phyloP scores from a whole-genome alignment of 2,888 invertebrate species.

The Tortrix viridana region DNA sequence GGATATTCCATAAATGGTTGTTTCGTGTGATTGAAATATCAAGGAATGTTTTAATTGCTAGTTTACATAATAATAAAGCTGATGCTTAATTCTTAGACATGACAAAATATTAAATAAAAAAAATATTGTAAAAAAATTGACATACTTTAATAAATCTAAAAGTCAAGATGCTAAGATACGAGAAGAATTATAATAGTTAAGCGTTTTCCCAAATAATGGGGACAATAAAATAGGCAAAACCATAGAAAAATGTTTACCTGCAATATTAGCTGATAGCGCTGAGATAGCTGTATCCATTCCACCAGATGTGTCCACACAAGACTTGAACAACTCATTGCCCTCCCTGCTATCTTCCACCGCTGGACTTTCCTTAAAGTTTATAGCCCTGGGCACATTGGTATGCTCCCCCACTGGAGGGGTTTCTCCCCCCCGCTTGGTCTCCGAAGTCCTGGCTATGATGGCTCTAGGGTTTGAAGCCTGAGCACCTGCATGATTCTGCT shows the following conservation, averaged over 20 bases:
- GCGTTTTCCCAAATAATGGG: no score
- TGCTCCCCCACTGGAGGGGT: slow-evolving; percentile 67
- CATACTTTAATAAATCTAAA: no score
- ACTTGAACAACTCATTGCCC: slow-evolving; percentile 70
- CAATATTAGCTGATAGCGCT: slow-evolving; percentile 60
- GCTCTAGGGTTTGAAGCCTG: neutral
- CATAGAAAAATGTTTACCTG: slow-evolving; percentile 21
- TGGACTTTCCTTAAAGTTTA: slow-evolving; percentile 77
- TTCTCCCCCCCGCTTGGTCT: slow-evolving; percentile 54
- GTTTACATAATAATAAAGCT: no score
- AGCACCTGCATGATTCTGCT: slow-evolving; percentile 52
- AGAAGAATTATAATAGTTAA: no score
- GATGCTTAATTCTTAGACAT: no score
- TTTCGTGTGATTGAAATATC: no score
- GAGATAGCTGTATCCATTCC: slow-evolving; percentile 63
- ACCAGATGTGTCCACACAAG: slow-evolving; percentile 64
- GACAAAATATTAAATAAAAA: no score
- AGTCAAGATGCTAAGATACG: no score
- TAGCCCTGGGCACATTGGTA: slow-evolving; percentile 66
- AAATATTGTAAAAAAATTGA: no score
- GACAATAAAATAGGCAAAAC: neutral
- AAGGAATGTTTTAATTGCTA: no score
- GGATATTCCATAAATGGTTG: no score
- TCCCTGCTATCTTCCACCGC: slow-evolving; percentile 63
- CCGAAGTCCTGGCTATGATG: slow-evolving; percentile 65